Percentiles rank a stretch among this genome's conserved stretches.
These are phyloP conservation scores for Pangasianodon hypophthalmus DNA, from an alignment of 2,113 vertebrate genomes.

Conservation along the genomic window DNA sequence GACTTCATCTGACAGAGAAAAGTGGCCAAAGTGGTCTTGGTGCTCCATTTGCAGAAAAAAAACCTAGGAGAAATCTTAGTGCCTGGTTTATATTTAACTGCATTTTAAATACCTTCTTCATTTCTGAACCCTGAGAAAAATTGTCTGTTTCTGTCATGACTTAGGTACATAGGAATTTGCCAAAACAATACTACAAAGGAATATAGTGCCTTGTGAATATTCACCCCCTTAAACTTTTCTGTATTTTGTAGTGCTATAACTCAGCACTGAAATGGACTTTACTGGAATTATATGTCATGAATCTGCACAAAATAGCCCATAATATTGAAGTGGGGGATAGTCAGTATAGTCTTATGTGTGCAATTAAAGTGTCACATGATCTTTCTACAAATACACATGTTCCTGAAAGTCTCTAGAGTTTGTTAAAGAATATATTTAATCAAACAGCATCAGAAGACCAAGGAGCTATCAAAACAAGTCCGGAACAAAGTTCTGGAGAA, in stretches of 20 bases:
- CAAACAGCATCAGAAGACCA: background rate
- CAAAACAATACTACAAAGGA: constrained; percentile 13
- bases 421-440: background rate
- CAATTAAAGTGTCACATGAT: background rate
- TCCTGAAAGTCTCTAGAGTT: background rate
- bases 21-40: background rate
- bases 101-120: constrained; percentile 1
- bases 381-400: background rate
- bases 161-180: constrained; percentile 23
- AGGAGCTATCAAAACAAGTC: background rate
- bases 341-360: background rate
- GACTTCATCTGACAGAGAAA: background rate
- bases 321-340: background rate
- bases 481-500: background rate
- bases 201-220: background rate
- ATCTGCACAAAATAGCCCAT: background rate
- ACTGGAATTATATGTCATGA: background rate
- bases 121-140: background rate
- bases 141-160: background rate
- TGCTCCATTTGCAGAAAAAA: background rate
- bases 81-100: constrained; percentile 14
- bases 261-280: background rate
- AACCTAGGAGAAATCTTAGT: background rate
- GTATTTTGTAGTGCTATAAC: background rate
- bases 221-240: background rate